Base-by-base conservation (phyloP, 2,113 vertebrate genomes). In the Tamias sibiricus region DNA sequence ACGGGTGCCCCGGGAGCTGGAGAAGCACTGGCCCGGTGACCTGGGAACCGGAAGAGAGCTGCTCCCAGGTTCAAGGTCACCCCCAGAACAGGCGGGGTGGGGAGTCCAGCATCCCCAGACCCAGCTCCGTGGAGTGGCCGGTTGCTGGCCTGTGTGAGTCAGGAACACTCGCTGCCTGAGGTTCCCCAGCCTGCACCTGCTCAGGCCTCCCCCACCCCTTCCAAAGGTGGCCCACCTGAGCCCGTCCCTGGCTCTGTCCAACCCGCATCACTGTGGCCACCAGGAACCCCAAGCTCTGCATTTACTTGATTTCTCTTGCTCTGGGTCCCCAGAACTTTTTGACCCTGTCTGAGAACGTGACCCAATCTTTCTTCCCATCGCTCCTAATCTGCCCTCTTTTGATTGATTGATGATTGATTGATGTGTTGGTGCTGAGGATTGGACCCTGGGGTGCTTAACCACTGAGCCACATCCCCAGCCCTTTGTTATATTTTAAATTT, bases 1-100 rank as follows among this genome's bases (percentile, higher is more conserved):
- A 19, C 1, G 0, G 11, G 20, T 0, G 10, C 44, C 0, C 0
- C 1, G 26, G n/a, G 30, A 92, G 28, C 13, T 22, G n/a, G 59
- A 76, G 42, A 6, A 64, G 40, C 49, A 47, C 32, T 5, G 49
- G 37, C 57, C 19, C 0, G 0, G 1, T 7, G 52, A 47, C 35
- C 57, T 49, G 42, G 86, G 77, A 68, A 8, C 52, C 11, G 13
- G 62, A 72, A 30, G 64, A 9, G 17, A 77, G 24, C 9, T 32
- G 72, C 62, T 47, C 74, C 71, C 40, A 49, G 3, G 80, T 69
- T 87, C 79, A 62, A 92, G 88, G 75, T 68, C 74, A 79, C 49
- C 54, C 52, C 30, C 28, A 30, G 30, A 62, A 62, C 8, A 59
- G 57, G 57, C 57, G 2, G 8, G 54, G 44, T 40, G 16, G 42